Evolutionary conservation across 2,113 vertebrate species (phyloP), one percentile per base, ranked within the genome.

Genomic region (Gorsachius goisagi): DNA sequence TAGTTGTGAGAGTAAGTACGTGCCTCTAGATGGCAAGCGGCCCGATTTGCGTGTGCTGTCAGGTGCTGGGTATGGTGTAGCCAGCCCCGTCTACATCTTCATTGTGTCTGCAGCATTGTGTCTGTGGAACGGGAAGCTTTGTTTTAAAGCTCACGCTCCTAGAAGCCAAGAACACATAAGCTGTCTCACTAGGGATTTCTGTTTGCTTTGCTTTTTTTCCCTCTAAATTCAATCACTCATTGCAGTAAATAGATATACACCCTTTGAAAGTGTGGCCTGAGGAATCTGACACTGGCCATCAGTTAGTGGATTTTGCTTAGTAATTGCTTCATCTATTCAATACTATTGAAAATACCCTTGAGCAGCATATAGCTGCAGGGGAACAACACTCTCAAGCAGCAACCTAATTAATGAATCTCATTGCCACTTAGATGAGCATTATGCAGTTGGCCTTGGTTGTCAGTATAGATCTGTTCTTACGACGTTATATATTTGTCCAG

Each of bases 341-440:
- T 95, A 94, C 77, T 85, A 96, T 95, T 90, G 85, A 89, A 97
- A 97, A 97, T 93, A 96, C 92, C 89, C 88, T 60, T 72, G 96
- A 95, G 96, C 76, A 27, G 96, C 93, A 84, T 95, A 96, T 97
- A 95, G 95, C 96, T 97, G 94, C 95, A 89, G 82, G 95, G 96
- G 73, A 93, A 72, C 91, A 85, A 78, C 87, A 80, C 52, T 83
- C 88, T 9, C 79, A 92, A 97, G 92, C 82, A 75, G 67, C 74
- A 81, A 58, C 92, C 94, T 97, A 96, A 97, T 97, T 95, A 97
- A 96, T 79, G 79, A 96, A 95, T 84, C 96, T 88, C 90, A 77
- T 83, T 85, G 90, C 93, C 82, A 96, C 88, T 92, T 95, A 94
- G 96, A 85, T 2, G 8, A 94, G 90, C 79, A 83, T 97, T 96